A percentile compares a stretch with the other conserved stretches of the same genome.
Conservation (phyloP, 64 coral and sea anemone species). For the Catalaphyllia jardinei region DNA sequence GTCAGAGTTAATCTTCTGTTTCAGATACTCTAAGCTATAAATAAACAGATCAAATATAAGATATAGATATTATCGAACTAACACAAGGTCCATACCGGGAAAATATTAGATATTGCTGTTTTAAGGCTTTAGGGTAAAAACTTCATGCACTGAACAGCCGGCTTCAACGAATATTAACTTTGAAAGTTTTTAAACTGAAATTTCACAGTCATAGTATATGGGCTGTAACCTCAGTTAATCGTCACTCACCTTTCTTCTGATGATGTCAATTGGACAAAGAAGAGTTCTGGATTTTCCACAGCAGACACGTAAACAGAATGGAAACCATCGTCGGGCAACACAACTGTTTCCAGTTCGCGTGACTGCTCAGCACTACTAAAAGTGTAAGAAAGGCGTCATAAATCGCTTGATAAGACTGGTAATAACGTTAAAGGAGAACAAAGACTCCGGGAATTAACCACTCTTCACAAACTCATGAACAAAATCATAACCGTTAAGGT, state of each 20-base stretch:
- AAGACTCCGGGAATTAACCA: too few relatives aligned
- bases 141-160: not conserved
- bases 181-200: too few relatives aligned
- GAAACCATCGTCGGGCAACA: conserved; percentile 77
- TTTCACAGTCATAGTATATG: not conserved
- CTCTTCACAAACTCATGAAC: too few relatives aligned
- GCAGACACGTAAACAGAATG: conserved; percentile 80
- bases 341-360: conserved; percentile 54
- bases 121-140: too few relatives aligned
- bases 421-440: too few relatives aligned
- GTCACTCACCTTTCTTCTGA: conserved; percentile 60
- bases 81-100: too few relatives aligned
- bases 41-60: not conserved
- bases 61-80: too few relatives aligned
- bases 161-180: not conserved
- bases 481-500: too few relatives aligned
- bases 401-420: too few relatives aligned
- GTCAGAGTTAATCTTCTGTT: conserved; percentile 69
- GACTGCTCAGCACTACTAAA: conserved; percentile 44
- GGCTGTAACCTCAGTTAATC: not conserved
- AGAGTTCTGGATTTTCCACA: conserved; percentile 78
- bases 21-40: conserved; percentile 76
- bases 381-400: too few relatives aligned
- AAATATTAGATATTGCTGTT: too few relatives aligned
- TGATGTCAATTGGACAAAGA: conserved; percentile 73